Percentiles rank a stretch among this genome's conserved stretches.
Evolutionary conservation across 2,888 invertebrate species (phyloP).

Genomic region (Nomada flava): DNA sequence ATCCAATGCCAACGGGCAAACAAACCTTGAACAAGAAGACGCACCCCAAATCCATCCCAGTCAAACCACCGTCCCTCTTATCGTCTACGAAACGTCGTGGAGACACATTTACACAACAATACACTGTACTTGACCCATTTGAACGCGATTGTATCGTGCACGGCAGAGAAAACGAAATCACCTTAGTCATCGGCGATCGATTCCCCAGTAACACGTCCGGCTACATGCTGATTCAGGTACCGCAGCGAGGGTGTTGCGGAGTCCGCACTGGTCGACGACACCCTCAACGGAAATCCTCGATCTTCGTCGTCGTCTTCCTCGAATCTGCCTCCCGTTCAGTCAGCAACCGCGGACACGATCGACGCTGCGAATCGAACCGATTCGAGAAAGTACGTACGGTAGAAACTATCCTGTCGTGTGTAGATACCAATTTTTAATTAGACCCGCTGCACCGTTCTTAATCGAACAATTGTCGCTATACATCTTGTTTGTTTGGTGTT

Average conservation of each 20-base stretch:
- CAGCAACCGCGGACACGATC: constrained; percentile 72
- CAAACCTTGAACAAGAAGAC: not conserved
- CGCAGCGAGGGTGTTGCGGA: constrained; percentile 81
- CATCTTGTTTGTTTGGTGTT: constrained; percentile 19
- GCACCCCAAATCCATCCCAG: not conserved
- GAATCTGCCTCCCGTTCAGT: constrained; percentile 73
- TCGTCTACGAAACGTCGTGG: not conserved
- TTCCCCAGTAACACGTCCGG: constrained; percentile 52
- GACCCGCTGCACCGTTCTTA: constrained; percentile 26
- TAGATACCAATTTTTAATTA: constrained; percentile 12
- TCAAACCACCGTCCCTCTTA: not conserved
- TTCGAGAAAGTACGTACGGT: constrained; percentile 79
- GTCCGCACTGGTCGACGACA: constrained; percentile 82
- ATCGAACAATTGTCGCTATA: constrained; percentile 35
- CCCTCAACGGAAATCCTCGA: constrained; percentile 82
- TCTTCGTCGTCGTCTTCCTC: constrained; percentile 70
- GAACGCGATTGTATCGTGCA: constrained; percentile 4
- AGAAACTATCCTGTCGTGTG: constrained; percentile 51
- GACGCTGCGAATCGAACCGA: constrained; percentile 69
- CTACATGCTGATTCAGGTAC: constrained; percentile 79
- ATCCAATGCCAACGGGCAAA: not conserved
- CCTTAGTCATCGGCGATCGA: constrained; percentile 36
- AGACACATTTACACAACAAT: not conserved
- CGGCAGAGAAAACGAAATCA: constrained; percentile 4
- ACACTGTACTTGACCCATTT: not conserved